Percentiles rank a stretch among this genome's conserved stretches.
phyloP scores from a whole-genome alignment of 2,113 vertebrate genomes.

The Misgurnus anguillicaudatus region DNA sequence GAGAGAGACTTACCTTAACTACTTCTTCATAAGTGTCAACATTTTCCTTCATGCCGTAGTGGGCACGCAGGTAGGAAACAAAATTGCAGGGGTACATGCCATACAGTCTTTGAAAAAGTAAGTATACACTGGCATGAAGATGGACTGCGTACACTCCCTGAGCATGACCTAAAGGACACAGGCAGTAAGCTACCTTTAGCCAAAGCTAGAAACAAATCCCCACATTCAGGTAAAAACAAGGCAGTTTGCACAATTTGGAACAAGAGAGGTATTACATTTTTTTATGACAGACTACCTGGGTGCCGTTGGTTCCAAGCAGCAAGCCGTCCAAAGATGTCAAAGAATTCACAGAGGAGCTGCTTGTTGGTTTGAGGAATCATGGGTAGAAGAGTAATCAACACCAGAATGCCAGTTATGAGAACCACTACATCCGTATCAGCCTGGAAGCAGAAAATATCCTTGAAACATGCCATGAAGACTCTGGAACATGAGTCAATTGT shows the following conservation, averaged over 20 bases:
- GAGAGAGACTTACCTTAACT: constrained; percentile 79
- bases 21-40: constrained; percentile 93
- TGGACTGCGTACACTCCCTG: constrained; percentile 86
- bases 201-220: neutral
- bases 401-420: constrained; percentile 90
- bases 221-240: neutral
- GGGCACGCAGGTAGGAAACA: constrained; percentile 92
- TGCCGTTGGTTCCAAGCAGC: constrained; percentile 91
- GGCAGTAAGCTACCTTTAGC: no score
- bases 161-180: constrained; percentile 76
- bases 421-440: constrained; percentile 87
- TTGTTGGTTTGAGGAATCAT: constrained; percentile 96
- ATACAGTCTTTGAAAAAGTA: constrained; percentile 95
- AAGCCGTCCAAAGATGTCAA: constrained; percentile 94
- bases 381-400: constrained; percentile 91
- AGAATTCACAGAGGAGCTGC: constrained; percentile 93
- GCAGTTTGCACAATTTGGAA: neutral
- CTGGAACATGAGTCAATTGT: neutral
- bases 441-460: constrained; percentile 66
- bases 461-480: neutral
- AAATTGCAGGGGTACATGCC: constrained; percentile 99
- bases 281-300: constrained; percentile 71
- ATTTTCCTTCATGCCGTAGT: constrained; percentile 99
- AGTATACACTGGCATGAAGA: constrained; percentile 92
- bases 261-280: neutral